Evolutionary conservation across 2,797 vertebrate species (phyloP), one percentile per base, ranked within the genome.

Genomic region (Buceros bicornis): DNA sequence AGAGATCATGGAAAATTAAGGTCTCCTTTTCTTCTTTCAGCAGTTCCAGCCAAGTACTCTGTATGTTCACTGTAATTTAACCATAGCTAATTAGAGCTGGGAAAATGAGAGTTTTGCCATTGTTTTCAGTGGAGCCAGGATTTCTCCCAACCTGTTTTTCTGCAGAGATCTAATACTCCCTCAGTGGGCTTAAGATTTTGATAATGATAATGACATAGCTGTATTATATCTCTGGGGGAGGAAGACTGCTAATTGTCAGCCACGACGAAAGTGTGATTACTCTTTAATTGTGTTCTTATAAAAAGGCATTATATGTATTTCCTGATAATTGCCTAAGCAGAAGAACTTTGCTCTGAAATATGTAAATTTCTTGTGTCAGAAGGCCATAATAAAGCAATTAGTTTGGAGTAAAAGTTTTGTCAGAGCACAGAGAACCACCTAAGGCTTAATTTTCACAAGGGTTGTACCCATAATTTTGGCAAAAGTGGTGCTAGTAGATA

Each of bases 171-270:
- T 96, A 91, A 93, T 95, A 95, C 66, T 96, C 93, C 95, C 91
- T 87, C 64, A 85, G 94, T 72, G 72, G 77, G 62, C 56, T 91
- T 56, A 57, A 93, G 91, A 91, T 96, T 95, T 96, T 88, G 94
- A 95, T 96, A 95, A 96, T 88, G 92, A 94, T 96, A 91, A 96
- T 91, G 96, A 83, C 93, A 96, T 53, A 94, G 82, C 80, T 94
- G 80, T 83, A n/a, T 93, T 79, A 33, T 50, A 70, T 95, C 87
- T 93, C 89, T 86, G 43, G 85, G 50, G 94, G 47, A 85, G 62
- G 73, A 95, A 87, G 65, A 58, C 70, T 92, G 91, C 85, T 96
- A 95, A 96, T 95, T 94, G 79, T 96, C 79, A 94, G 70, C 89
- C 94, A 82, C 0, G 33, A 92, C 91, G 88, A 81, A 95, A 94